Base-by-base conservation (phyloP, 2,113 vertebrate species). In the Synodontis membranacea region DNA sequence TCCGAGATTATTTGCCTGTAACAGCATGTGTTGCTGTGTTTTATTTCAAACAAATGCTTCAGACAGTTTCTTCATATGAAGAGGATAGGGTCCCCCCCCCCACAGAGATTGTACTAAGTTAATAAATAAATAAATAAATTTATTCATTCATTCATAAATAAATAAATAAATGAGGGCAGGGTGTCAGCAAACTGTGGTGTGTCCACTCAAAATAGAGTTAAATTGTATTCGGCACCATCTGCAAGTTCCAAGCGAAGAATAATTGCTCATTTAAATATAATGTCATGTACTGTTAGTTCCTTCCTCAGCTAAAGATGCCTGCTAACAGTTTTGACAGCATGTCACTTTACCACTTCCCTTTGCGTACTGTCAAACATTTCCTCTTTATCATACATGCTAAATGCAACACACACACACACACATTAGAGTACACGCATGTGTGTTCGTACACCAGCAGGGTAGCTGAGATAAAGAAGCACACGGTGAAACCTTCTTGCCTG, bases 281-380 rank as follows among this genome's bases (percentile, higher is more conserved):
- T 72, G 64, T 68, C 31, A 37, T 37, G 21, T 72, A 72, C 3
- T 42, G 56, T 54, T 72, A 82, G n/a, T 48, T 60, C 6, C 8
- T 46, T 34, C 52, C 39, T 34, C 19, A 44, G 52, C 25, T 52
- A n/a, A 68, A 39, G 34, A 21, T 15, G 31, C 17, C 37, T 44
- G 44, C n/a, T 66, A 31, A 82, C n/a, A 46, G 14, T 37, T 79
- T 48, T 83, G 72, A 83, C 70, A 87, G 31, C 74, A 75, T 66
- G 34, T 66, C 17, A 85, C 46, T 83, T 88, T 72, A 86, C 46
- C 44, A 66, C 86, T 87, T 89, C 86, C 86, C 39, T 70, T 62
- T 46, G 42, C 50, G 28, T 12, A 62, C 4, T 86, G 87, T 78
- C 58, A 88, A 52, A 78, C 84, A 50, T 84, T 86, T 89, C 80